Base-by-base conservation (phyloP, 2,797 vertebrate genomes). In the Ataeniobius toweri region DNA sequence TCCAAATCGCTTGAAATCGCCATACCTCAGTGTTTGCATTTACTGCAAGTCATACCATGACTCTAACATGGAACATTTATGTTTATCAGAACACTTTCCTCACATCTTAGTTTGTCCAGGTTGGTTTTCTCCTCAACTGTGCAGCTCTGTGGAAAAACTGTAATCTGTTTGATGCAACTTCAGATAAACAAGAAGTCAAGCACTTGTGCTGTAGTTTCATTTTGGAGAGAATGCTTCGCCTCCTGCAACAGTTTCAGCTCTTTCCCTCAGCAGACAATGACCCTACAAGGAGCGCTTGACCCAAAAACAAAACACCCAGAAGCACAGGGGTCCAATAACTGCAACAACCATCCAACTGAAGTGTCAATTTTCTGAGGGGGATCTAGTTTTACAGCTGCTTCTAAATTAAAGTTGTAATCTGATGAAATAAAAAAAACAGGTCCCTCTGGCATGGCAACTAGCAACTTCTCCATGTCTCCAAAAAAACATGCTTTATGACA, bases 371-470 rank as follows among this genome's bases (percentile, higher is more conserved):
- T 74, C 72, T 65, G 71, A 73, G 67, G 69, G 46, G n/a, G 18
- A 74, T 70, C 72, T 77, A 7, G 71, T 80, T 89, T 86, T 73
- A 71, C 56, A 71, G 67, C 77, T 82, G 70, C 48, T 78, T 67
- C n/a, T 83, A 80, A 74, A 86, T 81, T 58, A 80, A 83, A 83
- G 24, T 28, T 80, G 41, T 59, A 85, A 82, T 72, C 56, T 72
- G 31, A 53, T 55, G 39, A 68, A 22, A 71, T 58, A 53, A 69
- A 55, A 51, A 55, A 51, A 48, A 71, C 67, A 44, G 36, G 26
- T 74, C 65, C 69, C 70, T 74, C 7, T 14, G 58, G 74, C n/a
- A 44, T n/a, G 69, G 59, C 79, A 86, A 71, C 76, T 79, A 75
- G 48, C 7, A 56, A 80, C 58, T 28, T 78, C 2, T 79, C 50